Evolutionary conservation across 2,113 vertebrate genomes (phyloP).

Genomic region (Takifugu bimaculatus): DNA sequence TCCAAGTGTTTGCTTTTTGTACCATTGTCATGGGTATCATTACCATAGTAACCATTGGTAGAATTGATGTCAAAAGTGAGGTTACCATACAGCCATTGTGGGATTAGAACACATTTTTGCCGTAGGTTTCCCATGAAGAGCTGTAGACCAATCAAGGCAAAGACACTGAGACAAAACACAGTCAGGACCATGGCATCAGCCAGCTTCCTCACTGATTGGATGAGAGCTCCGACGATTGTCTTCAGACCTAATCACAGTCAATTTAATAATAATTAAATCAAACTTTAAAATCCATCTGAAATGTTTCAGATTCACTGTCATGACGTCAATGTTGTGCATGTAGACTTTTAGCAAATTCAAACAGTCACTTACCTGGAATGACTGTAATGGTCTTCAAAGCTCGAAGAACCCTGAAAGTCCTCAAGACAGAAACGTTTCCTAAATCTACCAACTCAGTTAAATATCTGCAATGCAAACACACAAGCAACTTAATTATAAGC

Average conservation of each 20-base stretch:
- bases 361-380: constrained; percentile 83
- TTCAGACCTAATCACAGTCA: constrained; percentile 81
- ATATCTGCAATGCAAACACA: constrained; percentile 74
- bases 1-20: constrained; percentile 39
- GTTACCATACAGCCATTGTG: constrained; percentile 60
- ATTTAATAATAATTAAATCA: neutral
- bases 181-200: constrained; percentile 93
- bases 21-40: constrained; percentile 1
- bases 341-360: neutral
- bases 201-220: constrained; percentile 94
- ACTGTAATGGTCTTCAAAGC: constrained; percentile 97
- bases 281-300: neutral
- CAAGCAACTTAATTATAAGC: neutral
- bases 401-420: constrained; percentile 93
- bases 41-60: constrained; percentile 26
- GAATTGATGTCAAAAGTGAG: constrained; percentile 13
- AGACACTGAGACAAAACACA: constrained; percentile 89
- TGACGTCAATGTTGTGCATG: neutral
- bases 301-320: neutral
- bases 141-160: constrained; percentile 92
- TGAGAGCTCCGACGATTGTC: constrained; percentile 90
- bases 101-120: constrained; percentile 86
- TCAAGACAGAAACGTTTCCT: constrained; percentile 91
- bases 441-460: constrained; percentile 92
- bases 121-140: constrained; percentile 94